These are phyloP conservation scores for Agonopterix subpropinquella DNA, from an alignment of 2,888 invertebrate genomes.

Conservation along the genomic window DNA sequence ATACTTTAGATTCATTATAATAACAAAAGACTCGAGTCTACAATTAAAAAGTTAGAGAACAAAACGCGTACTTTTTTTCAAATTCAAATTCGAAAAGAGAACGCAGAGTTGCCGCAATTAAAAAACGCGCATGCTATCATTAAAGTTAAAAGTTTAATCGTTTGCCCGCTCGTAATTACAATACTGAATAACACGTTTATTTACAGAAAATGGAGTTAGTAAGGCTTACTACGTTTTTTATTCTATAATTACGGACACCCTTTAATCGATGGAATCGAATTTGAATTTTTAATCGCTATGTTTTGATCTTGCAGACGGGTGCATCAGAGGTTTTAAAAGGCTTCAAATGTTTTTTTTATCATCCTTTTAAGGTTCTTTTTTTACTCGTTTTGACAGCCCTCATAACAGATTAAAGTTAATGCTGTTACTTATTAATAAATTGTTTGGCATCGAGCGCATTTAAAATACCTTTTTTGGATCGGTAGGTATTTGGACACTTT, in stretches of 20 bases:
- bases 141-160: constrained; percentile 40
- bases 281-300: constrained; percentile 13
- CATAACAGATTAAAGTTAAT: no score
- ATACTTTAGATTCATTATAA: neutral
- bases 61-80: constrained; percentile 12
- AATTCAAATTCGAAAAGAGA: constrained; percentile 23
- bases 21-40: neutral
- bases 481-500: no score
- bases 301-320: constrained; percentile 16
- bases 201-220: constrained; percentile 32
- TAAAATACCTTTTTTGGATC: no score
- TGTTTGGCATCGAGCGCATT: no score
- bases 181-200: constrained; percentile 24
- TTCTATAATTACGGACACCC: constrained; percentile 31
- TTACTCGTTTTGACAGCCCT: neutral
- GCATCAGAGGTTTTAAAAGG: constrained; percentile 2
- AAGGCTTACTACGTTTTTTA: constrained; percentile 16
- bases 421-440: no score
- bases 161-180: constrained; percentile 41
- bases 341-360: neutral
- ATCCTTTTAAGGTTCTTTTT: neutral
- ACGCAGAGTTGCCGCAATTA: constrained; percentile 37
- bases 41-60: constrained; percentile 3
- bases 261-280: constrained; percentile 27
- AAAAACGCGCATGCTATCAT: constrained; percentile 50